phyloP scores from a whole-genome alignment of 2,888 invertebrate genomes.

The Ligdia adustata region DNA sequence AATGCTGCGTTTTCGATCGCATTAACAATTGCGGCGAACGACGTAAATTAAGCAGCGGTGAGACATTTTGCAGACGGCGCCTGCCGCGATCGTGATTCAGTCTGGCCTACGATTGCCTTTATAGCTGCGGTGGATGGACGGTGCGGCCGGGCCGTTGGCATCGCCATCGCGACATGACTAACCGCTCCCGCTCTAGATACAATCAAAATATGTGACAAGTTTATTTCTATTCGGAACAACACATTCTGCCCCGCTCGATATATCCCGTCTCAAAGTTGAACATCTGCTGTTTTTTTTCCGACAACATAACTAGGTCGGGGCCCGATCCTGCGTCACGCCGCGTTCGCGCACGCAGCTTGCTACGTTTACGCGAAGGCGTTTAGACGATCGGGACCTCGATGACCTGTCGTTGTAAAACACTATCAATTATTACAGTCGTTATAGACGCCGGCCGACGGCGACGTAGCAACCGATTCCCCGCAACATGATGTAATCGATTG shows the following conservation, averaged over 20 bases:
- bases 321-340: slow-evolving; percentile 75
- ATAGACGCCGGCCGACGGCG: no score
- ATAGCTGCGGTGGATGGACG: slow-evolving; percentile 69
- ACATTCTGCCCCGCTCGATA: slow-evolving; percentile 77
- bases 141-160: slow-evolving; percentile 78
- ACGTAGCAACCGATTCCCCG: neutral
- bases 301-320: slow-evolving; percentile 83
- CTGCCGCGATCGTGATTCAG: slow-evolving; percentile 69
- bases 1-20: slow-evolving; percentile 35
- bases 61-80: slow-evolving; percentile 84
- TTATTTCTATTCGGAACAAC: slow-evolving; percentile 83
- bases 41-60: slow-evolving; percentile 68
- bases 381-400: slow-evolving; percentile 40
- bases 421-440: no score
- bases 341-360: slow-evolving; percentile 56
- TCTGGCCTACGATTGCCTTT: slow-evolving; percentile 77
- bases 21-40: slow-evolving; percentile 48
- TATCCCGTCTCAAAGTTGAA: slow-evolving; percentile 76
- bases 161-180: slow-evolving; percentile 78
- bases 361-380: slow-evolving; percentile 77
- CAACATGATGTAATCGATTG: neutral
- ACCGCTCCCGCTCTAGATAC: slow-evolving; percentile 82
- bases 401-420: neutral
- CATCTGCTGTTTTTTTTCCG: slow-evolving; percentile 80
- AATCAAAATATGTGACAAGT: slow-evolving; percentile 84